Evolutionary conservation across 2,113 vertebrate genomes (phyloP), one percentile per base, ranked within the genome.

Genomic region (Ranitomeya variabilis): DNA sequence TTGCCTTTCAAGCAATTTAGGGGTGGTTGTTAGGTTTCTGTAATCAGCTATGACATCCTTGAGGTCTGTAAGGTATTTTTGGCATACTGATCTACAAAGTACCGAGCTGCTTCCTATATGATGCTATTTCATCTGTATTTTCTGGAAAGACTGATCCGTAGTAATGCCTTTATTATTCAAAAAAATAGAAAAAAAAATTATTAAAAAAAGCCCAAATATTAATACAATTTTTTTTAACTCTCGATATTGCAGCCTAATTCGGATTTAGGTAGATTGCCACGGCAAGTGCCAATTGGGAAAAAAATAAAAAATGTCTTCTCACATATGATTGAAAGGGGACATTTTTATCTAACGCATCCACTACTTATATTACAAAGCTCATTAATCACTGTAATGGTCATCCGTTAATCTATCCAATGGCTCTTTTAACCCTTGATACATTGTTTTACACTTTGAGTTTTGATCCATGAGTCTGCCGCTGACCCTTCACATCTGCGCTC

Each of bases 371-470:
- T 92, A 7, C 92, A 54, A 94, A 93, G 93, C 92, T 92, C 93
- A 93, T 96, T 94, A 95, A 93, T 94, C 95, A 93, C 91, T 96
- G 94, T 95, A 95, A 94, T 93, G 95, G 96, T 97, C 97, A 94
- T 96, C 95, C 95, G 93, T 93, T 97, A 97, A 97, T 97, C 96
- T 96, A 2, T 93, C 90, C 91, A 91, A 93, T 94, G 94, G 96
- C 95, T 94, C 90, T 93, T 94, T 94, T 94, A 92, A 95, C 94
- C 94, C 94, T 95, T 95, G 94, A 95, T 95, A 94, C 93, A 92
- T 94, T 95, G 96, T 96, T 97, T 98, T 97, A 97, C 97, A 97
- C 96, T 96, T 95, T 93, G 93, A 92, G 93, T 93, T 97, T 97
- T 96, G 96, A 97, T 96, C 96, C 96, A n/a, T 85, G 89, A 91